Conservation (phyloP, 2,888 invertebrate genomes). For the Lysandra bellargus region DNA sequence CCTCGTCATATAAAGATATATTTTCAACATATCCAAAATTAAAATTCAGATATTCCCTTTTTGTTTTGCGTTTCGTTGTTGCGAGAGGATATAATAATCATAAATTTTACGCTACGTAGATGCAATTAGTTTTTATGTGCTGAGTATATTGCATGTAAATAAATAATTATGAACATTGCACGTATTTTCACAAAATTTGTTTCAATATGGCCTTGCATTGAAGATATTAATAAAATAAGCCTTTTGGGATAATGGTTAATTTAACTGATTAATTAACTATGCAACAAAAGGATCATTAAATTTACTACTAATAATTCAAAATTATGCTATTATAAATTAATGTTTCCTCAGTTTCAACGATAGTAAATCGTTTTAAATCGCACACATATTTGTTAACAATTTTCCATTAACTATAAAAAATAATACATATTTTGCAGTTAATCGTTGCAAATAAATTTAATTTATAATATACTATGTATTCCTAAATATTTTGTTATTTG, state of each 20-base stretch:
- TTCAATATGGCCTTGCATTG: neutral
- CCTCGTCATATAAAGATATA: constrained; percentile 28
- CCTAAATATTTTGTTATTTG: neutral
- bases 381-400: neutral
- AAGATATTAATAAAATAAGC: neutral
- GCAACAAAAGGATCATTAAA: constrained; percentile 4
- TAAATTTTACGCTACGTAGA: neutral
- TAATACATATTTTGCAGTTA: neutral
- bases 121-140: neutral
- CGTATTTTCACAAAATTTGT: neutral
- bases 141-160: neutral
- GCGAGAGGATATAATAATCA: neutral
- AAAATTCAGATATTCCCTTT: neutral
- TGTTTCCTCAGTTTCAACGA: constrained; percentile 9
- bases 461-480: too few relatives aligned
- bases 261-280: neutral
- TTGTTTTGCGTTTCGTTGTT: neutral
- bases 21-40: constrained; percentile 28
- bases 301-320: constrained; percentile 5
- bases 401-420: neutral
- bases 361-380: constrained; percentile 3
- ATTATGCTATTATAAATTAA: neutral
- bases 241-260: neutral
- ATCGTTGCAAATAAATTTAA: neutral
- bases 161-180: neutral